Evolutionary conservation across 2,888 invertebrate species (phyloP).

Genomic region (Eristalinus sepulchralis): DNA sequence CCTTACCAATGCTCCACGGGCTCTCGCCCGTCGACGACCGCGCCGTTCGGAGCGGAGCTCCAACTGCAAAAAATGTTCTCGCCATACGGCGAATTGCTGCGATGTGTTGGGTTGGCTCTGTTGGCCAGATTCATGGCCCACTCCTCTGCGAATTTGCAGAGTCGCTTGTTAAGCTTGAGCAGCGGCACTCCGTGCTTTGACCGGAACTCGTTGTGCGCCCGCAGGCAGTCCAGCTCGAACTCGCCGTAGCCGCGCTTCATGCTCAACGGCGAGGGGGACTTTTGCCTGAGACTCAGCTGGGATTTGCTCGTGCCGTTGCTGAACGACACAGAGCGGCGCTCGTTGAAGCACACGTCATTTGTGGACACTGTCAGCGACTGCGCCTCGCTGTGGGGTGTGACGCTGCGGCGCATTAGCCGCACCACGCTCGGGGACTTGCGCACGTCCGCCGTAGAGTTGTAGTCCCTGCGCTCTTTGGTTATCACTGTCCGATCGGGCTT

Average conservation of each 20-base stretch:
- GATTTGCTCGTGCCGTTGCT: constrained; percentile 73
- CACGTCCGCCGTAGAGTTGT: constrained; percentile 72
- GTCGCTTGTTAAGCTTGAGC: constrained; percentile 85
- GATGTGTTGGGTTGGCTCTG: constrained; percentile 86
- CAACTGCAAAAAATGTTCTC: constrained; percentile 91
- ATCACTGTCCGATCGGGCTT: constrained; percentile 85
- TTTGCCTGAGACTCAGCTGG: constrained; percentile 73
- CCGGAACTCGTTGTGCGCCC: constrained; percentile 88
- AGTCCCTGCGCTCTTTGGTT: constrained; percentile 83
- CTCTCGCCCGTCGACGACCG: constrained; percentile 82
- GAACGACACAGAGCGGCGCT: constrained; percentile 70
- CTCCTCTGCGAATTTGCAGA: constrained; percentile 87
- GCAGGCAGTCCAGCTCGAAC: constrained; percentile 87
- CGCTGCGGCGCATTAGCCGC: constrained; percentile 72
- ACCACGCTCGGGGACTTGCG: constrained; percentile 74
- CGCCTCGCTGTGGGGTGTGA: constrained; percentile 72
- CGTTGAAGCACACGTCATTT: constrained; percentile 71
- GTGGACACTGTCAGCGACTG: constrained; percentile 72
- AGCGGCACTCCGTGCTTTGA: constrained; percentile 86
- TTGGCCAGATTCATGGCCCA: constrained; percentile 86
- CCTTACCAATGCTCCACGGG: constrained; percentile 80
- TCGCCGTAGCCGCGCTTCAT: constrained; percentile 77
- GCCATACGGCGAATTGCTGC: constrained; percentile 89
- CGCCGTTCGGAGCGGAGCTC: constrained; percentile 83
- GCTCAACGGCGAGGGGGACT: constrained; percentile 77